These are phyloP conservation scores for Malacoraja senta DNA, from an alignment of 2,797 vertebrate genomes.

Conservation along the genomic window DNA sequence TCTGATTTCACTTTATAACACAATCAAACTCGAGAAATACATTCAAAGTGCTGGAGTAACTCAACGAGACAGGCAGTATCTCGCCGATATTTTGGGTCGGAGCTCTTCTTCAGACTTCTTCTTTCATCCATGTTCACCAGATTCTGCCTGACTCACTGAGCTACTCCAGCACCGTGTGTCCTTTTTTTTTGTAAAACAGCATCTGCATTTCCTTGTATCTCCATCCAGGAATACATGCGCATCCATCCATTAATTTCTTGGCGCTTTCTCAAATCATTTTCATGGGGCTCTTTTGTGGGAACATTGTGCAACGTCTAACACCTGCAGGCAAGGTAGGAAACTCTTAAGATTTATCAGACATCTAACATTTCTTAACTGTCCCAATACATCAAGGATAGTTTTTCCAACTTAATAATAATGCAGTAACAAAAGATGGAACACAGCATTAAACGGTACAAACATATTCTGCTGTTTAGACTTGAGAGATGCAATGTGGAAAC, in stretches of 20 bases:
- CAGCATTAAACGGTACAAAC: neutral
- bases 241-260: neutral
- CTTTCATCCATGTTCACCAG: too few relatives aligned
- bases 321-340: neutral
- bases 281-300: neutral
- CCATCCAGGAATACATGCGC: neutral
- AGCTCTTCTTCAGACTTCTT: too few relatives aligned
- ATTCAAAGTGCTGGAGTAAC: too few relatives aligned
- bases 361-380: neutral
- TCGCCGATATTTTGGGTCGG: too few relatives aligned
- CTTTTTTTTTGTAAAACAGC: too few relatives aligned
- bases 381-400: neutral
- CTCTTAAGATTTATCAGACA: neutral
- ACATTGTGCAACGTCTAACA: neutral
- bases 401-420: neutral
- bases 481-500: too few relatives aligned
- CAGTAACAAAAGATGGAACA: neutral
- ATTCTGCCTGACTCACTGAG: too few relatives aligned
- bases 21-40: neutral
- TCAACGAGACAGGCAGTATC: too few relatives aligned
- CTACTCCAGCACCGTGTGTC: too few relatives aligned
- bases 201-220: too few relatives aligned
- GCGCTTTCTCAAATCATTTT: neutral
- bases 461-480: neutral
- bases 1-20: neutral